These are phyloP conservation scores for Anoura caudifer DNA, from an alignment of 2,113 vertebrate species.

Conservation along the genomic window DNA sequence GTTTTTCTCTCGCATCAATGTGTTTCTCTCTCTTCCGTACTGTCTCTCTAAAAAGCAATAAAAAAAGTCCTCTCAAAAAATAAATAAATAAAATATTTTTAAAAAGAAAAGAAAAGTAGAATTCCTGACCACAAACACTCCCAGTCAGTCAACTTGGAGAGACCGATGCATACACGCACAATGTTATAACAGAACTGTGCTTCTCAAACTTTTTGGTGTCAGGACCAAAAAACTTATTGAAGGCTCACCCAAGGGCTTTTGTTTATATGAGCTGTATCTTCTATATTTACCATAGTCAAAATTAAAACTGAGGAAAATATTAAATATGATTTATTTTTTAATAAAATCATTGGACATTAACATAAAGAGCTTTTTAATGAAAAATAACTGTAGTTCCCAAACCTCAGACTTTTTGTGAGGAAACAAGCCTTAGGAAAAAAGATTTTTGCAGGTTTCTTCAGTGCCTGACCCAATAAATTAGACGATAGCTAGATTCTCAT, in stretches of 20 bases:
- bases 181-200: neutral
- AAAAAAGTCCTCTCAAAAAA: too few relatives aligned
- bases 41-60: too few relatives aligned
- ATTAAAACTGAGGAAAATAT: neutral
- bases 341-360: neutral
- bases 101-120: neutral
- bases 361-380: neutral
- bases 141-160: neutral
- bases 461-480: neutral
- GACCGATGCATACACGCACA: neutral
- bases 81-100: too few relatives aligned
- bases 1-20: too few relatives aligned
- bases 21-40: too few relatives aligned
- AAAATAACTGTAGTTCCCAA: neutral
- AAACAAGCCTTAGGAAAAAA: neutral
- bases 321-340: neutral
- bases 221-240: neutral
- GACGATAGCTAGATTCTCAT: neutral
- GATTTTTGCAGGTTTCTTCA: neutral
- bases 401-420: neutral
- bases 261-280: neutral
- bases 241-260: neutral
- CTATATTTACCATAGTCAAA: neutral
- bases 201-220: neutral
- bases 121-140: neutral